phyloP scores from a whole-genome alignment of 92 coral and sea anemone genomes.

The Umimayanthus chanpuru region DNA sequence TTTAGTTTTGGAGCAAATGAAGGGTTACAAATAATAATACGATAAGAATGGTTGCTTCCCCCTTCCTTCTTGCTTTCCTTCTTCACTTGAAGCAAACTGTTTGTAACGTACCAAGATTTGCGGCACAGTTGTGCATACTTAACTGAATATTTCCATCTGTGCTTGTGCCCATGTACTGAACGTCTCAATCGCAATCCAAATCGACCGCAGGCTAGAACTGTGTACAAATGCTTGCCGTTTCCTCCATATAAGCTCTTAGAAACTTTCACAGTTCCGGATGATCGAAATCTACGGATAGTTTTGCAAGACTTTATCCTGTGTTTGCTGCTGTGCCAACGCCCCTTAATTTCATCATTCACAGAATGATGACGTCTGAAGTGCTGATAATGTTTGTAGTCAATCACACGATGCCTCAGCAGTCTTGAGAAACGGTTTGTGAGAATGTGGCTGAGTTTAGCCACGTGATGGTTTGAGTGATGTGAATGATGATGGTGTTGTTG shows the following conservation, averaged over 20 bases:
- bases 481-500: constrained; percentile 33
- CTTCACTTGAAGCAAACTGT: constrained; percentile 56
- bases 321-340: constrained; percentile 76
- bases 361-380: constrained; percentile 73
- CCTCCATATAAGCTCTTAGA: constrained; percentile 42
- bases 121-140: constrained; percentile 69
- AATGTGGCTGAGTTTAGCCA: background rate
- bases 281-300: constrained; percentile 62
- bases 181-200: constrained; percentile 60
- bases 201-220: constrained; percentile 72
- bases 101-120: constrained; percentile 73
- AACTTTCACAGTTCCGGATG: constrained; percentile 78
- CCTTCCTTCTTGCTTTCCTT: constrained; percentile 8
- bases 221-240: constrained; percentile 60
- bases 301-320: constrained; percentile 76
- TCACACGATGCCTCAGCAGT: constrained; percentile 43
- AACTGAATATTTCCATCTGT: constrained; percentile 12
- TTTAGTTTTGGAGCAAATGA: constrained; percentile 51
- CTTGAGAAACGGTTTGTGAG: background rate
- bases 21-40: constrained; percentile 62
- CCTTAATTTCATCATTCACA: constrained; percentile 71
- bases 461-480: constrained; percentile 5
- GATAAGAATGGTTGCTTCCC: constrained; percentile 37
- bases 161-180: constrained; percentile 28
- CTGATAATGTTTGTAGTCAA: constrained; percentile 71